Evolutionary conservation across 2,888 invertebrate genomes (phyloP), one percentile per base, ranked within the genome.

Genomic region (Netelia fuscicornis): DNA sequence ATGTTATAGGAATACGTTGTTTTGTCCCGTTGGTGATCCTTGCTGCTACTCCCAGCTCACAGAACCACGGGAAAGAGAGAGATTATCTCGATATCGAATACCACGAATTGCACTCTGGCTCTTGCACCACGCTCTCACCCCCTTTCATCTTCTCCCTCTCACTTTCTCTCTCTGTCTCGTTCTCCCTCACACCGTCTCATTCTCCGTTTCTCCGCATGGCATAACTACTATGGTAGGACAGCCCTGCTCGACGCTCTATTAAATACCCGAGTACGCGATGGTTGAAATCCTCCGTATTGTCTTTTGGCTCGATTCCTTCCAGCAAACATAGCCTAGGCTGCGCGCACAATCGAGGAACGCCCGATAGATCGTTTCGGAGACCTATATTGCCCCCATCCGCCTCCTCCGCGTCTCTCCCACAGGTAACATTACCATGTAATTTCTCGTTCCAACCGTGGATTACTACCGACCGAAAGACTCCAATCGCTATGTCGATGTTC

Each of bases 61-160:
- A 78, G 81, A 77, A 86, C 81, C 76, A 85, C 86, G 85, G 70
- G 88, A 86, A 83, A 89, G 90, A 91, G 93, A 93, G 90, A 91
- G 93, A 93, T 93, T 93, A 92, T 92, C 92, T 92, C 90, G 93
- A 92, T 93, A 93, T 93, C 93, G 91, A 93, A 93, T 93, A 93
- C 92, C 93, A 92, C 91, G 92, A 92, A 93, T 92, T 91, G 93
- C 93, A 93, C 92, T 93, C 92, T 92, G 91, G 72, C 90, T 86
- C 86, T 86, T 70, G 86, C 84, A 71, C 76, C 81, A 79, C 86
- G 68, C 86, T 84, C 5, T 6, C 6, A 5, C 37, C 37, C 37
- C 37, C 37, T 6, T 37, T 8, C 37, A 37, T 6, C 37, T 37
- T 78, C 84, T 84, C 86, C 83, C 83, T 25, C 42, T 20, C 48